A percentile compares a stretch with the other conserved stretches of the same genome.
These are phyloP conservation scores for Troides aeacus DNA, from an alignment of 2,888 invertebrate genomes.

Conservation along the genomic window DNA sequence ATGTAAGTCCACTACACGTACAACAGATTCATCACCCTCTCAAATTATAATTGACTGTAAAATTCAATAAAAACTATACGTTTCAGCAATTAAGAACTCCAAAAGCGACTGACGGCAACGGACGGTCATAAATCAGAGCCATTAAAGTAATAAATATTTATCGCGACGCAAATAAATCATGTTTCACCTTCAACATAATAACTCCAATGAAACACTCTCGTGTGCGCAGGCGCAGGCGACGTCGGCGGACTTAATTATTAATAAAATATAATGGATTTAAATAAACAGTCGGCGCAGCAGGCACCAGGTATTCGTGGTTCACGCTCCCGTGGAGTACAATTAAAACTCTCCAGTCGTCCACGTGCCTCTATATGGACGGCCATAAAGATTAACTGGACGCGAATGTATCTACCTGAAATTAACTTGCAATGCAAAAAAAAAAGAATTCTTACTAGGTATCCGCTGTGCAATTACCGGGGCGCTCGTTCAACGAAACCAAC, in stretches of 20 bases:
- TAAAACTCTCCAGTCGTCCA: conserved; percentile 20
- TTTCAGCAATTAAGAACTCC: not conserved
- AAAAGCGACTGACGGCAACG: not conserved
- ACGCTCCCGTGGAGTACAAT: conserved; percentile 18
- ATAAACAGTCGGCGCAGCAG: not conserved
- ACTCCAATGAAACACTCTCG: conserved; percentile 40
- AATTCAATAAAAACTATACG: too few species aligned
- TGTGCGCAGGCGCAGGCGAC: conserved; percentile 23
- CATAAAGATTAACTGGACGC: conserved; percentile 24
- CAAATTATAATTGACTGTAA: too few species aligned
- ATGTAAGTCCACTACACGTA: too few species aligned
- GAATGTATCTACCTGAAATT: conserved; percentile 7
- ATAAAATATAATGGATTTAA: conserved; percentile 9
- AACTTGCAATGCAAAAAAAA: conserved; percentile 12
- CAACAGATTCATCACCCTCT: too few species aligned
- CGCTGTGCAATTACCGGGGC: too few species aligned
- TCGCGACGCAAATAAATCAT: conserved; percentile 30
- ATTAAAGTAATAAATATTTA: conserved; percentile 20
- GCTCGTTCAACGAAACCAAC: too few species aligned
- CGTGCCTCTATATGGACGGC: conserved; percentile 6
- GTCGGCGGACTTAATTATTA: conserved; percentile 26
- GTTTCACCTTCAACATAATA: conserved; percentile 6
- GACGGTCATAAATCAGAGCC: conserved; percentile 9
- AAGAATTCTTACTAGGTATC: not conserved
- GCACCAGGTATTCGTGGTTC: conserved; percentile 4